These are phyloP conservation scores for Ectemnius cavifrons DNA, from an alignment of 2,888 invertebrate species.

Conservation along the genomic window DNA sequence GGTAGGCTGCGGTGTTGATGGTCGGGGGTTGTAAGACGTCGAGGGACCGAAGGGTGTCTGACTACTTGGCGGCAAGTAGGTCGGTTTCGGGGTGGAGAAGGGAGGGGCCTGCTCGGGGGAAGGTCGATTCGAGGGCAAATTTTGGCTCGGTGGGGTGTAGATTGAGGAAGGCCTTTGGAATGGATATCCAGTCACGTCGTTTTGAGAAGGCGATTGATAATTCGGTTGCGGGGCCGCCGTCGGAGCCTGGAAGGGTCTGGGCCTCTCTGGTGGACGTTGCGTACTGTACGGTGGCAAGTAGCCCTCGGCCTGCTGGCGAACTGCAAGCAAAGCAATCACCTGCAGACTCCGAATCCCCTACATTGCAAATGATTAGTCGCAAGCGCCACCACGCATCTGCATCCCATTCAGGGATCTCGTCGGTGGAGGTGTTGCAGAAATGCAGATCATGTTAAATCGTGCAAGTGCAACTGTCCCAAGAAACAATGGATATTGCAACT, in stretches of 20 bases:
- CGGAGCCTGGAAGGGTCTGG: constrained; percentile 84
- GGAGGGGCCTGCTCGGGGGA: constrained; percentile 30
- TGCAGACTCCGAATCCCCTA: neutral
- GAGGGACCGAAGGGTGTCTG: constrained; percentile 55
- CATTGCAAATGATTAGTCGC: too few species aligned
- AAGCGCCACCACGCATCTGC: too few species aligned
- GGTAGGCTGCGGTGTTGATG: constrained; percentile 49
- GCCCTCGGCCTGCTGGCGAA: constrained; percentile 80
- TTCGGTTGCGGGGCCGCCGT: constrained; percentile 70
- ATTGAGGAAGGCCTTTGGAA: constrained; percentile 68
- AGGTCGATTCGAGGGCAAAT: constrained; percentile 38
- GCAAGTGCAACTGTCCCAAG: too few species aligned
- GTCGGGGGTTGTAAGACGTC: constrained; percentile 62
- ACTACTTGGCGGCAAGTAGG: constrained; percentile 65
- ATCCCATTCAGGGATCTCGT: too few species aligned
- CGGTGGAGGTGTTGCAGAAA: too few species aligned
- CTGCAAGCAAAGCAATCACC: constrained; percentile 75
- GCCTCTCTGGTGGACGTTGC: constrained; percentile 81
- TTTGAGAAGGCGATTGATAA: constrained; percentile 69
- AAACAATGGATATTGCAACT: too few species aligned
- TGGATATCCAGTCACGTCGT: constrained; percentile 66
- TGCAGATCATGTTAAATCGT: too few species aligned
- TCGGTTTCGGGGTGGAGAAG: constrained; percentile 59
- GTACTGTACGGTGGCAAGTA: constrained; percentile 82
- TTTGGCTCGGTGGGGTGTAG: constrained; percentile 62